These are phyloP conservation scores for Cyanoliseus patagonus DNA, from an alignment of 2,113 vertebrate genomes.

Conservation along the genomic window DNA sequence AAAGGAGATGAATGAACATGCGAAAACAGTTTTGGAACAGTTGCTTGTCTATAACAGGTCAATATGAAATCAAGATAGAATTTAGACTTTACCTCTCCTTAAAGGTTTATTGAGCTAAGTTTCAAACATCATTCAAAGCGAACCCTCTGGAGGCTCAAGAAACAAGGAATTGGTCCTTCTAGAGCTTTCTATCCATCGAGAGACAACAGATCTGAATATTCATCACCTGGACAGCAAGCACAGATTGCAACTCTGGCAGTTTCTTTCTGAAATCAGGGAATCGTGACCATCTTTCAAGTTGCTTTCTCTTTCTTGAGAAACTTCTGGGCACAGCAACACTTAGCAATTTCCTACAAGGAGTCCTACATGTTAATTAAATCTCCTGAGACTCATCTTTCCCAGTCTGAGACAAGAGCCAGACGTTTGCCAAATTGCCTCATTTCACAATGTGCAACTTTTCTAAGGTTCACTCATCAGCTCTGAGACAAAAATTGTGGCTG, in stretches of 20 bases:
- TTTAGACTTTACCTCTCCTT: not conserved
- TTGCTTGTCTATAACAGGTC: constrained; percentile 28
- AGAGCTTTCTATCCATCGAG: not conserved
- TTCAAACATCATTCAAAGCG: not conserved
- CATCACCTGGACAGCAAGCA: not conserved
- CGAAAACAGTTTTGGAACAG: constrained; percentile 13
- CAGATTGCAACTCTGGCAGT: not conserved
- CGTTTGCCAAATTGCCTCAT: constrained; percentile 19
- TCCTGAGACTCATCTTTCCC: not conserved
- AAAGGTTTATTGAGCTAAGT: not conserved
- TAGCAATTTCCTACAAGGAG: not conserved
- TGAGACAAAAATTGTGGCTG: constrained; percentile 17
- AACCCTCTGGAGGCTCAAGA: not conserved
- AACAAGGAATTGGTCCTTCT: not conserved
- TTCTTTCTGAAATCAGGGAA: not conserved
- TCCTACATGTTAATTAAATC: constrained; percentile 2
- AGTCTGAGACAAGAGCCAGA: not conserved
- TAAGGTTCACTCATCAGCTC: not conserved
- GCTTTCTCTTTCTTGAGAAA: constrained; percentile 13
- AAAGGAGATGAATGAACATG: constrained; percentile 17
- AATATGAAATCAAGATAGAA: constrained; percentile 16
- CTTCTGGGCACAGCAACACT: not conserved
- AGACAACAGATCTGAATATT: not conserved
- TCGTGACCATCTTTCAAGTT: not conserved
- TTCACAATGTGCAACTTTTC: not conserved